phyloP scores from a whole-genome alignment of 2,797 vertebrate species.

The Gymnodraco acuticeps region DNA sequence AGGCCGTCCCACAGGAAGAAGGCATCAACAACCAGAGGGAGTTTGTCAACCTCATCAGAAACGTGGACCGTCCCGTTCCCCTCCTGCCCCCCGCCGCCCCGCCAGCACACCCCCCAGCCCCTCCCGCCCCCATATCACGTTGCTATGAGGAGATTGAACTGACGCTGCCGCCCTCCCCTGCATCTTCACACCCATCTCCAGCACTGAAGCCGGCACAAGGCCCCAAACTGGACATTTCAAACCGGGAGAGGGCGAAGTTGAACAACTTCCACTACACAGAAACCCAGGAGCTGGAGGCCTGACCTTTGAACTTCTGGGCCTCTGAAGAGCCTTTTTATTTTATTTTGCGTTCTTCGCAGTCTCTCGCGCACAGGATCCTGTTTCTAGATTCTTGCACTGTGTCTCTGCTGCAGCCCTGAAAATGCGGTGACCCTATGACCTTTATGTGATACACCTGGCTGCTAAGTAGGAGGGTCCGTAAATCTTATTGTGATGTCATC shows the following conservation, averaged over 20 bases:
- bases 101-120: conserved; percentile 37
- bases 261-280: conserved; percentile 84
- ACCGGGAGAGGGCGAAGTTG: conserved; percentile 87
- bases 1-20: conserved; percentile 73
- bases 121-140: conserved; percentile 39
- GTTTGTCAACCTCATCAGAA: conserved; percentile 86
- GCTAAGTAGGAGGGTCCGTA: conserved; percentile 34
- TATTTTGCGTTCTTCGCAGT: conserved; percentile 53
- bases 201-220: conserved; percentile 77
- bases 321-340: conserved; percentile 19
- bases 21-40: conserved; percentile 88
- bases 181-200: conserved; percentile 70
- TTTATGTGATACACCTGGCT: conserved; percentile 45
- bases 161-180: conserved; percentile 75
- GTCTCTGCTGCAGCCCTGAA: conserved; percentile 46
- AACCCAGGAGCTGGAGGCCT: conserved; percentile 83
- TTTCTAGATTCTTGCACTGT: conserved; percentile 49
- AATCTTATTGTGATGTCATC: conserved; percentile 19
- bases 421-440: conserved; percentile 37
- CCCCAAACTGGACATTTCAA: conserved; percentile 87
- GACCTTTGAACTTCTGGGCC: conserved; percentile 60
- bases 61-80: conserved; percentile 77
- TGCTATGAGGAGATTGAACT: conserved; percentile 87
- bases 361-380: conserved; percentile 47
- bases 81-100: conserved; percentile 46